Evolutionary conservation across 2,888 invertebrate genomes (phyloP).

Genomic region (Thera obeliscata): DNA sequence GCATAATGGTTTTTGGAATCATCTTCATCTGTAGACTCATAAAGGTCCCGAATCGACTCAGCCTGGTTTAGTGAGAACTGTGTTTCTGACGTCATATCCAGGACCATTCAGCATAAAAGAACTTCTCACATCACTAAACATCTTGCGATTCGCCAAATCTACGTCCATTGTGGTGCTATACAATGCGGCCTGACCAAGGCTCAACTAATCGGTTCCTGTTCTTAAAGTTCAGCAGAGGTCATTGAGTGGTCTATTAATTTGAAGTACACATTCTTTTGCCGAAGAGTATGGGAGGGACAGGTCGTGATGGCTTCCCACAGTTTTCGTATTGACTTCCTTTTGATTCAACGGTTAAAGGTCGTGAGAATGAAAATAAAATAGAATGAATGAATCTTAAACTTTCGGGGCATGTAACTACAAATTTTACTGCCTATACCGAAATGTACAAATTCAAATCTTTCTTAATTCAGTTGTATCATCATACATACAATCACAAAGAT

Average conservation of each 20-base stretch:
- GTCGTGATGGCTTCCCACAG: slow-evolving; percentile 30
- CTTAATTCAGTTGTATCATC: too few species aligned
- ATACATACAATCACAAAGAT: background rate
- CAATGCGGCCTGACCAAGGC: slow-evolving; percentile 27
- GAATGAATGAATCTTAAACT: slow-evolving; percentile 1
- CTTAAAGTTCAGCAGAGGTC: slow-evolving; percentile 34
- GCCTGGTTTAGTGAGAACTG: background rate
- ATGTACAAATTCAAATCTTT: background rate
- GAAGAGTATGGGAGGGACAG: slow-evolving; percentile 31
- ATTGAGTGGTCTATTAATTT: slow-evolving; percentile 38
- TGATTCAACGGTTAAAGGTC: slow-evolving; percentile 14
- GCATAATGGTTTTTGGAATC: background rate
- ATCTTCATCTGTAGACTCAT: background rate
- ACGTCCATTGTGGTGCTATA: slow-evolving; percentile 33
- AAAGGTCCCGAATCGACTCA: background rate
- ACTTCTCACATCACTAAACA: slow-evolving; percentile 28
- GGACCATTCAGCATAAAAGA: slow-evolving; percentile 1
- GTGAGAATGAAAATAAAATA: slow-evolving; percentile 14
- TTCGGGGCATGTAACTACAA: background rate
- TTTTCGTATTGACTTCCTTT: slow-evolving; percentile 22
- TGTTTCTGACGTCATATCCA: background rate
- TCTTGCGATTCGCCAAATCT: slow-evolving; percentile 33
- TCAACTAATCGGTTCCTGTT: slow-evolving; percentile 43
- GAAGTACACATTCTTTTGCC: slow-evolving; percentile 32
- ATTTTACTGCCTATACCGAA: background rate